Evolutionary conservation across 2,888 invertebrate species (phyloP), one percentile per base, ranked within the genome.

Genomic region (Scrobipalpa atriplicella): DNA sequence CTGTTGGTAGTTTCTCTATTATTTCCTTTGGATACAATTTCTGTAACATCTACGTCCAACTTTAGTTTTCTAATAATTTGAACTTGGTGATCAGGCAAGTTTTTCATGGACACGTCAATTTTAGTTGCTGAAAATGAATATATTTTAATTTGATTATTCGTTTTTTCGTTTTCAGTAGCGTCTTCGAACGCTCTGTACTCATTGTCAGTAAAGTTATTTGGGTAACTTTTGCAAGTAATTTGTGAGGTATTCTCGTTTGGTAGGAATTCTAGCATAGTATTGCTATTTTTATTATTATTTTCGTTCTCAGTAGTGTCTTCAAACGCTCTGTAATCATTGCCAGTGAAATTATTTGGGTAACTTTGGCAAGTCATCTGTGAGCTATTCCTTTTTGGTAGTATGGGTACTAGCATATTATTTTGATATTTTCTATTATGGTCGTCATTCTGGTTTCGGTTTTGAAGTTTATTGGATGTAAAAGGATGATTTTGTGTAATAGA

Each of bases 31-130:
- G 58, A 58, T 38, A 58, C 67, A 65, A 84, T 82, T 81, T 85
- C 81, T 51, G 84, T 86, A n/a, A 91, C 71, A 69, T 88, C 80
- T 16, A 89, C 69, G 71, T 89, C 82, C 62, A 92, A 72, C 77
- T 83, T 82, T 13, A 89, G 56, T 74, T 82, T 85, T 69, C 83
- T 84, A 62, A 86, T 78, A 39, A 89, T 73, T 67, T 78, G 75
- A 41, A 88, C 70, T 64, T 78, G 71, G 70, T 78, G 74, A 52
- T 82, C 75, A 2, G 72, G 63, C 9, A 75, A 72, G 62, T 74
- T 75, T 72, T 81, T 80, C 5, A 80, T 80, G 51, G 73, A 78
- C 18, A 87, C 71, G 63, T 84, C 79, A 29, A 85, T 72, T 72
- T 86, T 79, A 16, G 80, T 84, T 19, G 81, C 68, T 13, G 80